Conservation (phyloP, 2,888 invertebrate genomes). For the Seira ritae region DNA sequence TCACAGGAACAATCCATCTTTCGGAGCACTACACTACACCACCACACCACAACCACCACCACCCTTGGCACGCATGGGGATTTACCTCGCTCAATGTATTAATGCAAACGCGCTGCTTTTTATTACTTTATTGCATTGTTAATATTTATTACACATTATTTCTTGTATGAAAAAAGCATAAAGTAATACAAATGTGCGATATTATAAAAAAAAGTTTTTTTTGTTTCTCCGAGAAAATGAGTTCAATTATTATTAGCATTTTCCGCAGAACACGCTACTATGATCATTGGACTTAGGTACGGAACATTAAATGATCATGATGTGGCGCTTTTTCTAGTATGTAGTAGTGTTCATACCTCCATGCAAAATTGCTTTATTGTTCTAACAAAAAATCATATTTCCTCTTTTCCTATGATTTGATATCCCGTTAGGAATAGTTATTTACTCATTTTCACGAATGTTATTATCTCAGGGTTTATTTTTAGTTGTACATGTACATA, state of each 20-base stretch:
- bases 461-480: conserved; percentile 5
- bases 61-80: conserved; percentile 13
- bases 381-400: conserved; percentile 31
- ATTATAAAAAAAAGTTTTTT: conserved; percentile 15
- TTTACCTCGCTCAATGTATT: neutral
- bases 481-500: neutral
- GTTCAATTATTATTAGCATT: conserved; percentile 20
- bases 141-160: conserved; percentile 10
- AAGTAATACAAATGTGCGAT: conserved; percentile 7
- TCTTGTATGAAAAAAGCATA: neutral
- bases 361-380: conserved; percentile 47
- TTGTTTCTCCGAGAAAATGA: conserved; percentile 16
- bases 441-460: conserved; percentile 30
- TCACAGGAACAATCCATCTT: conserved; percentile 19
- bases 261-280: neutral
- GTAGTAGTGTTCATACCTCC: conserved; percentile 29
- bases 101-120: neutral
- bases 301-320: conserved; percentile 3
- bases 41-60: neutral
- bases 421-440: conserved; percentile 23
- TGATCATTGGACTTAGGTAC: conserved; percentile 22
- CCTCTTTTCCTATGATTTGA: conserved; percentile 23
- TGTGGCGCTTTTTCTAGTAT: neutral
- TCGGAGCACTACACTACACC: neutral
- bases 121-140: conserved; percentile 21